These are phyloP conservation scores for Macaria notata DNA, from an alignment of 2,888 invertebrate species.

Conservation along the genomic window DNA sequence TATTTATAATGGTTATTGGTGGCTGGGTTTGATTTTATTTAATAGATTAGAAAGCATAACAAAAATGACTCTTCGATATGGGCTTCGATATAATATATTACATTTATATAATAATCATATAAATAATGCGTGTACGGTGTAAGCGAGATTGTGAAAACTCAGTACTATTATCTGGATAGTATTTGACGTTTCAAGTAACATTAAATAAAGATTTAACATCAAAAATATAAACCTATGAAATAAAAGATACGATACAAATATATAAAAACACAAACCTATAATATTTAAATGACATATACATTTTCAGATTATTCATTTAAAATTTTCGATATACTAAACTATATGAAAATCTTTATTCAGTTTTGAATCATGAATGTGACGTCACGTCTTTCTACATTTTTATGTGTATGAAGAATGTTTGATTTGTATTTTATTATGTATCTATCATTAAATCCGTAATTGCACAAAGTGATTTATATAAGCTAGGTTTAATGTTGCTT, in stretches of 20 bases:
- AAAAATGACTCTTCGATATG: slow-evolving; percentile 31
- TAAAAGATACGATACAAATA: no score
- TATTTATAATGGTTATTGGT: slow-evolving; percentile 17
- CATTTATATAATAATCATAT: no score
- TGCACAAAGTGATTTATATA: slow-evolving; percentile 62
- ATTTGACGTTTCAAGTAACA: slow-evolving; percentile 19
- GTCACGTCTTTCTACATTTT: slow-evolving; percentile 55
- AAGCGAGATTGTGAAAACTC: slow-evolving; percentile 18
- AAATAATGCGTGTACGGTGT: no score
- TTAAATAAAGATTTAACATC: slow-evolving; percentile 4
- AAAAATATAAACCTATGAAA: not conserved
- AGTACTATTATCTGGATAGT: slow-evolving; percentile 26
- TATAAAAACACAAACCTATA: no score
- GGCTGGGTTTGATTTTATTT: slow-evolving; percentile 25
- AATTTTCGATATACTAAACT: not conserved
- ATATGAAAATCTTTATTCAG: slow-evolving; percentile 5
- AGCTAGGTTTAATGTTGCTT: not conserved
- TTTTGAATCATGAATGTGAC: slow-evolving; percentile 13
- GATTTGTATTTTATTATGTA: slow-evolving; percentile 29
- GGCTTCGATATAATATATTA: slow-evolving; percentile 7
- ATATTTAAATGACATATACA: no score
- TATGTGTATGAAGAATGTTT: slow-evolving; percentile 56
- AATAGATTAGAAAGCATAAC: slow-evolving; percentile 24
- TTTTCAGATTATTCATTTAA: not conserved
- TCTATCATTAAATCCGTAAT: slow-evolving; percentile 34